Conservation (phyloP, 1,140 invertebrate genomes). For the Drosophila aff. region DNA sequence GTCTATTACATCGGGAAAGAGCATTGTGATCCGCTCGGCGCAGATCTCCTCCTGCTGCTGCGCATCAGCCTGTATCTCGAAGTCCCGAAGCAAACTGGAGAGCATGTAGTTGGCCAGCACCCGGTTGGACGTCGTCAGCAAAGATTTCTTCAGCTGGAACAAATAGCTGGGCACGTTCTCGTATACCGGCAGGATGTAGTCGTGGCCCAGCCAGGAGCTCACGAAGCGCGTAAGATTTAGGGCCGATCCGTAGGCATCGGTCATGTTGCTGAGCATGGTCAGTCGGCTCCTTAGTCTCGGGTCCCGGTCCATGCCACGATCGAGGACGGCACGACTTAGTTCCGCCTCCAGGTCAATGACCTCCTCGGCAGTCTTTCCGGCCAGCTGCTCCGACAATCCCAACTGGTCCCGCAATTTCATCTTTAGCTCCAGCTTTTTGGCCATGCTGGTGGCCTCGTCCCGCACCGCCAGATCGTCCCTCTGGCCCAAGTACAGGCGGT, state of each 20-base stretch:
- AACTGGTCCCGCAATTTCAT: slow-evolving; percentile 39
- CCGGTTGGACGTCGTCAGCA: slow-evolving; percentile 84
- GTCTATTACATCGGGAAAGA: slow-evolving; percentile 69
- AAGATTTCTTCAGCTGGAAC: slow-evolving; percentile 83
- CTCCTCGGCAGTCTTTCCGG: slow-evolving; percentile 21
- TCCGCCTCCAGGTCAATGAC: slow-evolving; percentile 36
- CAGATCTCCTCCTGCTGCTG: slow-evolving; percentile 41
- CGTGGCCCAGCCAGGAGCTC: slow-evolving; percentile 57
- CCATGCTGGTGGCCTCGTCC: slow-evolving; percentile 13
- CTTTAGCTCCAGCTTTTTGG: slow-evolving; percentile 13
- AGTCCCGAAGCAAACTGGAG: slow-evolving; percentile 87
- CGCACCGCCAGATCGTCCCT: slow-evolving; percentile 33
- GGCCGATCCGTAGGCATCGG: slow-evolving; percentile 68
- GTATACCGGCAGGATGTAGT: slow-evolving; percentile 70
- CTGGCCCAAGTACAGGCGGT: slow-evolving; percentile 70
- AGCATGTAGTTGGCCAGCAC: slow-evolving; percentile 89
- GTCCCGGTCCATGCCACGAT: slow-evolving; percentile 31
- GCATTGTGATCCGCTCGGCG: slow-evolving; percentile 34
- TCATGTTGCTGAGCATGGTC: slow-evolving; percentile 58
- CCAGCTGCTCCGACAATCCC: slow-evolving; percentile 36
- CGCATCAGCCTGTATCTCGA: slow-evolving; percentile 61
- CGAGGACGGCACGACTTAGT: slow-evolving; percentile 32
- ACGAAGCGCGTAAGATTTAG: slow-evolving; percentile 75
- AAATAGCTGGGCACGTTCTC: slow-evolving; percentile 78
- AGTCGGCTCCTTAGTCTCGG: slow-evolving; percentile 57